Evolutionary conservation across 2,113 vertebrate species (phyloP).

Genomic region (Lutjanus erythropterus): DNA sequence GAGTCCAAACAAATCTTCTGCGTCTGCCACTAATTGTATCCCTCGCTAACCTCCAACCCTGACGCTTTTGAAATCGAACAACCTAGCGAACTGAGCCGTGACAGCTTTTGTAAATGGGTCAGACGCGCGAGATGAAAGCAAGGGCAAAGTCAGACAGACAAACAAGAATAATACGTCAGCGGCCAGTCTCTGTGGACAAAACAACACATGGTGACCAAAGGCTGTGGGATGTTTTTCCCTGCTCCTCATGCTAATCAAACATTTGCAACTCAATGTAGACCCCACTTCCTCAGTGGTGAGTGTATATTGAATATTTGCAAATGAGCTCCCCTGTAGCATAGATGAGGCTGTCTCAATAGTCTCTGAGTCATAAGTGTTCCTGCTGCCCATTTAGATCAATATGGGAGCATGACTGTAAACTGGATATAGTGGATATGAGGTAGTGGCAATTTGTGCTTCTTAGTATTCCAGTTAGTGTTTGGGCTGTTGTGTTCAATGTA

Average conservation of each 20-base stretch:
- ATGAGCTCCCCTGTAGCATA: conserved; percentile 60
- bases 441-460: background rate
- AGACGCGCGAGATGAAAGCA: conserved; percentile 48
- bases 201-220: conserved; percentile 44
- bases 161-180: conserved; percentile 21
- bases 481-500: background rate
- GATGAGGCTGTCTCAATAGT: conserved; percentile 31
- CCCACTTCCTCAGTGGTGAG: conserved; percentile 66
- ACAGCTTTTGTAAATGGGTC: conserved; percentile 22
- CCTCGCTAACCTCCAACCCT: background rate
- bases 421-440: background rate
- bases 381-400: conserved; percentile 18
- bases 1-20: conserved; percentile 7
- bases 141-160: conserved; percentile 1
- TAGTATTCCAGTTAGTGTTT: conserved; percentile 5
- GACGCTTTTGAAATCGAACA: conserved; percentile 24
- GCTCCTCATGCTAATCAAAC: conserved; percentile 67
- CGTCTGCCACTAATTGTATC: background rate
- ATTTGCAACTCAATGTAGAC: conserved; percentile 77
- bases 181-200: conserved; percentile 43
- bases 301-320: conserved; percentile 78
- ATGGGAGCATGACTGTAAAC: background rate
- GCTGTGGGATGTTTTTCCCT: conserved; percentile 35
- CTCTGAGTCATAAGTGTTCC: conserved; percentile 19
- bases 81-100: background rate